Base-by-base conservation (phyloP, 2,113 vertebrate genomes). In the Sphyrna mokarran region DNA sequence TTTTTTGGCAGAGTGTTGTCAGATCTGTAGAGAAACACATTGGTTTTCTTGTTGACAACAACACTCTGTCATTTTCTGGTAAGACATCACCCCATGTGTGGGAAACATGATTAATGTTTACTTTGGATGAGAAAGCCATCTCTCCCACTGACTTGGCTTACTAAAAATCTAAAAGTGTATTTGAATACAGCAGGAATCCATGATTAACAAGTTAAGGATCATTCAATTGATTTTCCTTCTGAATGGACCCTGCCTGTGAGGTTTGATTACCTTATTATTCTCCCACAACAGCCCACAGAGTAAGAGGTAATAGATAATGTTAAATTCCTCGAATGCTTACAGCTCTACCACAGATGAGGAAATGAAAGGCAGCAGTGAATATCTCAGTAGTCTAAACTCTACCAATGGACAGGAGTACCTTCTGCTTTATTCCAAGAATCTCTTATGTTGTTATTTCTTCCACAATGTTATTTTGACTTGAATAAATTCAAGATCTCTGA, bases 141-240 rank as follows among this genome's bases (percentile, higher is more conserved):
- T 54, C 43, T 26, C 40, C 40, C 20, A 54, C 43, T 87, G 43
- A 87, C 26, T 87, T 87, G 26, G 43, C 22, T 87, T 48, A 29
- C 85, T 87, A 26, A 48, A 48, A 22, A 87, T 37, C 78, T 83
- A 40, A 83, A 83, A 83, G 33, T 83, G 43, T 87, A 54, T 48
- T 87, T 87, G 85, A 54, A 87, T 87, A 18, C 85, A 87, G 22
- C 4, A 10, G 43, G 40, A 86, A 86, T 86, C n/a, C 83, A 86
- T 86, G 37, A 87, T 87, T 87, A 87, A 54, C 85, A 87, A 54
- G 85, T 87, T 87, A 54, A 87, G 48, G 85, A 54, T 54, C 43
- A 87, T 54, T 87, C 48, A 83, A 54, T 87, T 87, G 48, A 87
- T 87, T 54, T 87, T 87, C 40, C 29, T 54, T 87, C 40, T 87